Evolutionary conservation across 2,888 invertebrate species (phyloP).

Genomic region (Isoperla grammatica): DNA sequence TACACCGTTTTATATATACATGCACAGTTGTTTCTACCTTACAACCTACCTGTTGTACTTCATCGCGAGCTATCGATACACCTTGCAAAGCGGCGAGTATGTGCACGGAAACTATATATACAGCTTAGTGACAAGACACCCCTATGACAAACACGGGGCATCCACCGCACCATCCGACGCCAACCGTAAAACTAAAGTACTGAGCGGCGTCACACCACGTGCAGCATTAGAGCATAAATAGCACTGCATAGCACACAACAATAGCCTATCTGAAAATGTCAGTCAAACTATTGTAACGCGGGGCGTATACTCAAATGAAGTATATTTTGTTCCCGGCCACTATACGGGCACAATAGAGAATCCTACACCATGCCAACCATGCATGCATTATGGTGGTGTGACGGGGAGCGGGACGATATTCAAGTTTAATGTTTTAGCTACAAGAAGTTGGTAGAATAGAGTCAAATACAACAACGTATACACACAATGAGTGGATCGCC

Average conservation of each 20-base stretch:
- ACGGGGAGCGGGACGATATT: conserved; percentile 19
- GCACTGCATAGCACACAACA: conserved; percentile 16
- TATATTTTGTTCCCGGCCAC: conserved; percentile 28
- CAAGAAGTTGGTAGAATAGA: conserved; percentile 28
- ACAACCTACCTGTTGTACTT: no score
- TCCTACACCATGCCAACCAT: conserved; percentile 21
- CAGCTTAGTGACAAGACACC: no score
- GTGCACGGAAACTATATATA: no score
- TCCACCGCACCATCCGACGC: neutral
- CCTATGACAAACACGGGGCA: no score
- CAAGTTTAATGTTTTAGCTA: conserved; percentile 28
- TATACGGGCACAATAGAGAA: conserved; percentile 21
- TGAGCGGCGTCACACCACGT: conserved; percentile 7
- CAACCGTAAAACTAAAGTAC: conserved; percentile 27
- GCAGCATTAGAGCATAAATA: neutral
- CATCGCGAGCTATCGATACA: no score
- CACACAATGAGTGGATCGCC: conserved; percentile 21
- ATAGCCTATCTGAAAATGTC: conserved; percentile 30
- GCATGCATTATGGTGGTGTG: conserved; percentile 25
- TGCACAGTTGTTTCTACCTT: no score
- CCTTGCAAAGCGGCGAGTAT: no score
- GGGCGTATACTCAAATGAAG: conserved; percentile 30
- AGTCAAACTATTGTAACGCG: conserved; percentile 28
- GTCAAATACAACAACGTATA: conserved; percentile 27
- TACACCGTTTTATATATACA: no score